Percentiles rank a stretch among this genome's conserved stretches.
phyloP scores from a whole-genome alignment of 2,888 invertebrate species.

The Brachyopa scutellaris region DNA sequence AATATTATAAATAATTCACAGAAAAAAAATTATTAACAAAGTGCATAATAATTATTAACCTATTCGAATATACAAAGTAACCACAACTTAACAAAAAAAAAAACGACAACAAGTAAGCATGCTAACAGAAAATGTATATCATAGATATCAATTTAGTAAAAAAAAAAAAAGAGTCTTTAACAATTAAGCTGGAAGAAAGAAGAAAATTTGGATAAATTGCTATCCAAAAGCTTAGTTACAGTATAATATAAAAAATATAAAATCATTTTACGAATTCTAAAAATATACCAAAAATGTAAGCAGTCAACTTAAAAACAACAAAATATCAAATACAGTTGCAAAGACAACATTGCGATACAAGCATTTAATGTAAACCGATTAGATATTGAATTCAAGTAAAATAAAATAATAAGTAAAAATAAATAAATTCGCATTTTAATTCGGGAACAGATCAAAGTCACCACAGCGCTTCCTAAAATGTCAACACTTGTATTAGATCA shows the following conservation, averaged over 20 bases:
- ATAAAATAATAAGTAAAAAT: constrained; percentile 50
- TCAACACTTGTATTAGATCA: not conserved
- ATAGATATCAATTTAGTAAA: constrained; percentile 43
- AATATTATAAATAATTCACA: constrained; percentile 20
- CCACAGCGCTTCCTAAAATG: no score
- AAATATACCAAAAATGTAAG: constrained; percentile 14
- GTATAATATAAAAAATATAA: not conserved
- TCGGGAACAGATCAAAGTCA: no score
- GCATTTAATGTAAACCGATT: constrained; percentile 70
- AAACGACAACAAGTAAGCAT: no score
- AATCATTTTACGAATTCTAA: constrained; percentile 55
- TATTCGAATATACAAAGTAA: constrained; percentile 35
- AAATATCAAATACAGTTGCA: constrained; percentile 53
- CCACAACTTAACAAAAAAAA: constrained; percentile 19
- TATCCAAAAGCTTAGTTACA: constrained; percentile 24
- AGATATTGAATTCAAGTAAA: constrained; percentile 69
- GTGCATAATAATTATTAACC: constrained; percentile 29
- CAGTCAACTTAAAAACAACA: constrained; percentile 39
- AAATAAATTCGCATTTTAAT: not conserved
- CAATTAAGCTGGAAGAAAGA: constrained; percentile 26
- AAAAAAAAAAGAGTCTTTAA: constrained; percentile 13
- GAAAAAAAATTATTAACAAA: constrained; percentile 9
- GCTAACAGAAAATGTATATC: constrained; percentile 45
- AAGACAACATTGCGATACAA: constrained; percentile 43
- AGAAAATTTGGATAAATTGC: constrained; percentile 16